phyloP scores from a whole-genome alignment of 64 coral and sea anemone genomes.

The Anthopleura sola region DNA sequence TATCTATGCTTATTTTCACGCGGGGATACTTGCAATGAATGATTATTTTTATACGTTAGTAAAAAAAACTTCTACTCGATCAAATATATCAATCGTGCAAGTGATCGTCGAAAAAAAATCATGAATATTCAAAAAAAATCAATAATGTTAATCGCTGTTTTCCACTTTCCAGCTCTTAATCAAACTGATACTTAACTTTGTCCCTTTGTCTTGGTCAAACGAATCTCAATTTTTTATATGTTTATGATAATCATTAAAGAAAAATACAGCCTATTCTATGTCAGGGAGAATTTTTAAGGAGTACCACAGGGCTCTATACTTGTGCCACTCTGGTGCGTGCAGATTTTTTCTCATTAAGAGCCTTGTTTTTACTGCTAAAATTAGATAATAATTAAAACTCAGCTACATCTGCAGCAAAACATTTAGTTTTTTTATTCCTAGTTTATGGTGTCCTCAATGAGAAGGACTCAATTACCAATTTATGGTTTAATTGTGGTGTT shows the following conservation, averaged over 20 bases:
- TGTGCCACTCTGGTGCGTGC: background rate
- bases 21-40: background rate
- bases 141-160: background rate
- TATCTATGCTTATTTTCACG: background rate
- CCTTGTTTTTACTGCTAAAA: background rate
- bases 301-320: background rate
- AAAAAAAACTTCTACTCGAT: background rate
- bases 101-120: background rate
- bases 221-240: background rate
- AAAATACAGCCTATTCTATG: background rate
- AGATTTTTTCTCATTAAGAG: background rate
- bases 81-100: background rate
- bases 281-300: background rate
- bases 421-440: background rate
- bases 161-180: background rate
- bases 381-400: constrained; percentile 6
- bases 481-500: background rate
- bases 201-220: background rate
- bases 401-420: background rate
- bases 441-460: background rate
- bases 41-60: background rate
- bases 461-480: constrained; percentile 6
- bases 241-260: background rate
- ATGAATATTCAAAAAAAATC: background rate
- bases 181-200: background rate